These are phyloP conservation scores for Megaleporinus macrocephalus DNA, from an alignment of 2,113 vertebrate genomes.

Conservation along the genomic window DNA sequence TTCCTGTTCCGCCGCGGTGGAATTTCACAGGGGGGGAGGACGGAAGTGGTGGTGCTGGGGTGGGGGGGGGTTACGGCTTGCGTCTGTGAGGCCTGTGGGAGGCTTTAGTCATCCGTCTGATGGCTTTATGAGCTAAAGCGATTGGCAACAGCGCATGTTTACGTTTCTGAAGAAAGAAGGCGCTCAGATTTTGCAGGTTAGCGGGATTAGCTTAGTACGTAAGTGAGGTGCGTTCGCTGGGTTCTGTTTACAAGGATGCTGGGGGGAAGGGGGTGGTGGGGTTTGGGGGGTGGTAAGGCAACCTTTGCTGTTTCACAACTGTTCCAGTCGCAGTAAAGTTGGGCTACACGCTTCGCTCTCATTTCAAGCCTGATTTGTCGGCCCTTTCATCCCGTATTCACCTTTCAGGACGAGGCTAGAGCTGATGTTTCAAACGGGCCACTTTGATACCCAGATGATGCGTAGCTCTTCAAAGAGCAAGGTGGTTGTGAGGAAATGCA, in stretches of 20 bases:
- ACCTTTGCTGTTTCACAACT: background rate
- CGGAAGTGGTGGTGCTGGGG: background rate
- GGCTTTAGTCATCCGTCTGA: constrained; percentile 34
- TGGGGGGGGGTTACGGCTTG: too few relatives aligned
- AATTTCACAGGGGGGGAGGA: constrained; percentile 55
- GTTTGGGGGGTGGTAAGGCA: background rate
- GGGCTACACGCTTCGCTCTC: constrained; percentile 7
- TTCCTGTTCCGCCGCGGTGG: constrained; percentile 48
- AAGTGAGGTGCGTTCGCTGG: constrained; percentile 1
- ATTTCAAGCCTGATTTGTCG: constrained; percentile 41
- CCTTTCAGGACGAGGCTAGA: background rate
- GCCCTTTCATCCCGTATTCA: constrained; percentile 16
- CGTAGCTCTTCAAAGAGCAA: background rate
- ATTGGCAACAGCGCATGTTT: constrained; percentile 17
- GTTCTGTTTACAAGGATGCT: constrained; percentile 6
- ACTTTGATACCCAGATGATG: background rate
- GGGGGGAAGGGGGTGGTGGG: too few relatives aligned
- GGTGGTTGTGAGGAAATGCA: too few relatives aligned
- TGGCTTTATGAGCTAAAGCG: constrained; percentile 47
- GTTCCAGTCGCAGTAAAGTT: background rate
- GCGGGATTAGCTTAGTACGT: constrained; percentile 2
- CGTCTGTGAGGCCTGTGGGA: constrained; percentile 32
- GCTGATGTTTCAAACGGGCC: background rate
- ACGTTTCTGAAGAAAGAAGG: background rate
- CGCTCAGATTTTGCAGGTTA: constrained; percentile 31